These are phyloP conservation scores for Nemotelus pantherinus DNA, from an alignment of 2,888 invertebrate genomes.

Conservation along the genomic window DNA sequence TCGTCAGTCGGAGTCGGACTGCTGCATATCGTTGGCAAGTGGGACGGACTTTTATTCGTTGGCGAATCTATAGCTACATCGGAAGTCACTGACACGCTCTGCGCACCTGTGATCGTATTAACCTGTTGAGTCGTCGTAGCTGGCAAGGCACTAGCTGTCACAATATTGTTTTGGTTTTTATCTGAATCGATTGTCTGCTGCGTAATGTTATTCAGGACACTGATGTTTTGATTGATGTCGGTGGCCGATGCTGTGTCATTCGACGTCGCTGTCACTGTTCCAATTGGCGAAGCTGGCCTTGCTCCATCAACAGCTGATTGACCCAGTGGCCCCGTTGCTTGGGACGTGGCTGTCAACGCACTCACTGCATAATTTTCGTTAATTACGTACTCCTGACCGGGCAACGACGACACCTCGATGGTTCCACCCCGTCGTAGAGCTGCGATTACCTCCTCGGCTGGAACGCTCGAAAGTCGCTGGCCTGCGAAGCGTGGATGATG, in stretches of 20 bases:
- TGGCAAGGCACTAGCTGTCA: constrained; percentile 52
- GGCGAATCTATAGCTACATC: neutral
- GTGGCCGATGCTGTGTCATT: neutral
- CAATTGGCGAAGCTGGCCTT: constrained; percentile 20
- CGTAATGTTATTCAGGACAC: constrained; percentile 34
- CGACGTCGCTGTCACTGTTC: constrained; percentile 25
- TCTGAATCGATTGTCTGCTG: constrained; percentile 30
- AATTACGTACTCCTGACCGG: constrained; percentile 47
- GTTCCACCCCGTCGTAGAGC: constrained; percentile 63
- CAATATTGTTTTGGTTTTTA: constrained; percentile 38
- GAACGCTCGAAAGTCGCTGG: constrained; percentile 68
- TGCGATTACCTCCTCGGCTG: constrained; percentile 64
- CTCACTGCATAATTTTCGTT: constrained; percentile 16
- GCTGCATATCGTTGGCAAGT: constrained; percentile 55
- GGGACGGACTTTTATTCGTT: neutral
- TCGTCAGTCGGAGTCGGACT: constrained; percentile 62
- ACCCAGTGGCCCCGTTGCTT: constrained; percentile 31
- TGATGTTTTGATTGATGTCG: constrained; percentile 31
- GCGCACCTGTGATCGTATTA: constrained; percentile 12
- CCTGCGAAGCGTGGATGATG: constrained; percentile 78
- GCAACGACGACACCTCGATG: constrained; percentile 58
- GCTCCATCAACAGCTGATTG: constrained; percentile 22
- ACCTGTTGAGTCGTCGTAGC: neutral
- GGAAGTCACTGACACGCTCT: neutral
- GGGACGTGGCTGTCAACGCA: constrained; percentile 39